Base-by-base conservation (phyloP, 2,888 invertebrate genomes). In the Drosophila vallismaia region DNA sequence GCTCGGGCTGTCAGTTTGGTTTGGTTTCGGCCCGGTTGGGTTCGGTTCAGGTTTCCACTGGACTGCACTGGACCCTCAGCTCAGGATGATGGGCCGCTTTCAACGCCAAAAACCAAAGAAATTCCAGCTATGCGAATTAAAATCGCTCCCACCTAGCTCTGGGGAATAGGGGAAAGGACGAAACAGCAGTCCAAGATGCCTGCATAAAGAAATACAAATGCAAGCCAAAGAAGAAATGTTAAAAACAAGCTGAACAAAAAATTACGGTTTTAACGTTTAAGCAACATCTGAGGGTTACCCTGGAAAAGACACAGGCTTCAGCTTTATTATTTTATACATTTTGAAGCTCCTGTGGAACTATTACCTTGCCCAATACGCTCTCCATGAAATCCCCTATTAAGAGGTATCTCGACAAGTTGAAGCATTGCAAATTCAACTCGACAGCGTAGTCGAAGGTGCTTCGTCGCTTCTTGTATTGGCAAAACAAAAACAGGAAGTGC, bases 401-500 rank as follows among this genome's bases (percentile, higher is more conserved):
- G 53, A 19, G 28, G 71, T 52, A 28, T 29, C n/a, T 24, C 45
- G 33, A 54, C 62, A 67, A 67, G 63, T 62, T 74, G 77, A 78
- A 79, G 75, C 75, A 69, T 76, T 77, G 86, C 79, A 75, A 85
- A 81, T 77, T 73, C 80, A 85, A 79, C 86, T 85, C 77, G 83
- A 82, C 79, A 77, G 66, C 62, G 49, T 46, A 49, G 70, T 74
- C 49, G 55, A 49, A 81, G 81, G 82, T 81, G 82, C 70, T 73
- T 74, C 83, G 76, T 75, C 67, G 71, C 73, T 82, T 74, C 70
- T 81, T 82, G 74, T 73, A 88, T 86, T 83, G 83, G 80, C 83
- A 89, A 87, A 89, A 89, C 85, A 89, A 86, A 85, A 90, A 90
- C 88, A 86, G 89, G 85, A 90, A 88, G 88, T 83, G 81, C 81